A percentile compares a stretch with the other conserved stretches of the same genome.
phyloP scores from a whole-genome alignment of 2,888 invertebrate genomes.

The Gortyna flavago region DNA sequence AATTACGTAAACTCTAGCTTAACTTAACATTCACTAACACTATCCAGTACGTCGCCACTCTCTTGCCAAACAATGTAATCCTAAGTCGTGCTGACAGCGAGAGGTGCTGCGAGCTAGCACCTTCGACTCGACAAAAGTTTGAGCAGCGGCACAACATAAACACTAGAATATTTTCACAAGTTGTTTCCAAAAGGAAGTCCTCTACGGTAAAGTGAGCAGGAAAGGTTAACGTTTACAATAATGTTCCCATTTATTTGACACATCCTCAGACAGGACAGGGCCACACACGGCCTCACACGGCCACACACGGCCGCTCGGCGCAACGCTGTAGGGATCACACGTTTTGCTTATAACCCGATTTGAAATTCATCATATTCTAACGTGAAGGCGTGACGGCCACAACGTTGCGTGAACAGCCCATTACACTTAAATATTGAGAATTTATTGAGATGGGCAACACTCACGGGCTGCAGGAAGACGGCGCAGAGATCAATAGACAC shows the following conservation, averaged over 20 bases:
- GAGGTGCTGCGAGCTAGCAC: slow-evolving; percentile 33
- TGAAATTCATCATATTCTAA: slow-evolving; percentile 11
- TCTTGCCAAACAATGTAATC: slow-evolving; percentile 50
- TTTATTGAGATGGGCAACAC: slow-evolving; percentile 12
- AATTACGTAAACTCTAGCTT: slow-evolving; percentile 67
- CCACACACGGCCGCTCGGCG: background rate
- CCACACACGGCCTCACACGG: background rate
- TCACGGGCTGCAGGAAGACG: slow-evolving; percentile 1
- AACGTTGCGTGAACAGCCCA: background rate
- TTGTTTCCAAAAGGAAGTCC: slow-evolving; percentile 63
- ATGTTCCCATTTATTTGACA: slow-evolving; percentile 59
- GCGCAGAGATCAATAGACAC: slow-evolving; percentile 59
- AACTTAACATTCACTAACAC: slow-evolving; percentile 68
- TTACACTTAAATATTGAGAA: slow-evolving; percentile 7
- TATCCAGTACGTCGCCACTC: slow-evolving; percentile 61
- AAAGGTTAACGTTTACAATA: slow-evolving; percentile 36
- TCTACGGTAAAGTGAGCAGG: slow-evolving; percentile 79
- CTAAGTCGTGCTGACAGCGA: slow-evolving; percentile 26
- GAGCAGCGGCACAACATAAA: slow-evolving; percentile 70
- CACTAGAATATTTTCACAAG: slow-evolving; percentile 64
- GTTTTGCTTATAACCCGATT: slow-evolving; percentile 6
- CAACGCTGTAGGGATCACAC: slow-evolving; percentile 2
- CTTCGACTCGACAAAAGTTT: slow-evolving; percentile 56
- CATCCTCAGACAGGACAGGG: slow-evolving; percentile 9
- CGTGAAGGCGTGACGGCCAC: background rate